Evolutionary conservation across 2,797 vertebrate genomes (phyloP), one percentile per base, ranked within the genome.

Genomic region (Rhyacichthys aspro): DNA sequence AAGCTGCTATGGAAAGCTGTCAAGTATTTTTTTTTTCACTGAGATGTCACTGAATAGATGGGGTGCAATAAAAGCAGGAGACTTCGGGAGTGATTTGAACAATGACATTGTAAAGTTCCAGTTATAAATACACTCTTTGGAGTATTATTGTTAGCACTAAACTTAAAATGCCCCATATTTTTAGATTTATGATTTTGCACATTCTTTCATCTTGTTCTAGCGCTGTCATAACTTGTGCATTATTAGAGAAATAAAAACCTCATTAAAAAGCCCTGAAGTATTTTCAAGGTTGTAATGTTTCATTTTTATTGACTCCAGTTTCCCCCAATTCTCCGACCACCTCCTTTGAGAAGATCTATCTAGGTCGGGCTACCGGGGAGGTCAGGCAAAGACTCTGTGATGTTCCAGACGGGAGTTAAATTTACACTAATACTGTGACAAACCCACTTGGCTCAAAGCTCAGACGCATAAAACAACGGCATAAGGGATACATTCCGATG

Each of bases 381-480:
- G 74, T 75, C 76, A 59, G 54, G 18, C 43, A 1, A 2, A 45
- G 55, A 63, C 49, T 64, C 12, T 11, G 19, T 32, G 59, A 74
- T 50, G 63, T 42, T 77, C 56, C 72, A 76, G 57, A 69, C 70
- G 62, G 60, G 78, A 65, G 70, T 45, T 45, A 66, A 71, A 61
- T 65, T 74, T 59, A 45, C 69, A 57, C 72, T 74, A 64, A 83
- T 63, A 61, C 63, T 41, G 33, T 52, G 62, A 83, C 82, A 73
- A 79, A 72, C 54, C 59, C 47, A 45, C 42, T 65, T 48, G 48
- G 55, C 53, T 74, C 61, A 8, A 37, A 47, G 54, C 44, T 1
- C 38, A 57, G 50, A 57, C 11, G 0, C 3, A 1, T 17, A 46
- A 46, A 67, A 37, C 14, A 12, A n/a, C 23, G 12, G 38, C 14